Evolutionary conservation across 2,113 vertebrate genomes (phyloP).

Genomic region (Grammatotria lemairii): DNA sequence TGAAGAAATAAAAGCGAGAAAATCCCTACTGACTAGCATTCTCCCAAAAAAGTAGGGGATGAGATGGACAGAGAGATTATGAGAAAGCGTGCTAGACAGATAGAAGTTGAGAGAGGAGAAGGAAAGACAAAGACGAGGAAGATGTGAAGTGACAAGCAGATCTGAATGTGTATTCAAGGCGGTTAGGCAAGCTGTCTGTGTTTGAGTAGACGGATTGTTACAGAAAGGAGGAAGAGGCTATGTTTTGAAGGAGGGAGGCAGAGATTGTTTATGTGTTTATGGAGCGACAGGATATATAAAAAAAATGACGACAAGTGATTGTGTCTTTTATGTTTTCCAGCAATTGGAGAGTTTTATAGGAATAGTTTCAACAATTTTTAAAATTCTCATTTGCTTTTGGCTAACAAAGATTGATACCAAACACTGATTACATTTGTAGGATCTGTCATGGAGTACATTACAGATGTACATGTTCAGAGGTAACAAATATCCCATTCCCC

Average conservation of each 20-base stretch:
- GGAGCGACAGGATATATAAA: neutral
- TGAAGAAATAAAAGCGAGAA: constrained; percentile 43
- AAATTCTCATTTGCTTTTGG: neutral
- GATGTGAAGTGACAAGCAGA: constrained; percentile 57
- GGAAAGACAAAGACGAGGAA: constrained; percentile 16
- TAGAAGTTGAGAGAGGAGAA: neutral
- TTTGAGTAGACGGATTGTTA: constrained; percentile 21
- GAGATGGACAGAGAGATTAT: constrained; percentile 32
- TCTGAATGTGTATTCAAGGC: constrained; percentile 39
- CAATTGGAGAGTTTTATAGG: neutral
- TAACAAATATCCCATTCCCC: neutral
- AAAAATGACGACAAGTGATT: neutral
- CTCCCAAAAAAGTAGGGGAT: neutral
- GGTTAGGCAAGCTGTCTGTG: constrained; percentile 33
- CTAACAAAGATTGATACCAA: neutral
- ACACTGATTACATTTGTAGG: neutral
- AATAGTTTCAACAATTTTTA: neutral
- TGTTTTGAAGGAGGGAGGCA: neutral
- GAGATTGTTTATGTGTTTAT: neutral
- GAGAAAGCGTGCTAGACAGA: neutral
- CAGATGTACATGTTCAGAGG: neutral
- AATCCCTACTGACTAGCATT: constrained; percentile 23
- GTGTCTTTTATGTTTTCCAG: neutral
- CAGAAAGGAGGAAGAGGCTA: neutral
- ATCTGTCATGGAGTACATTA: neutral